Base-by-base conservation (phyloP, 2,888 invertebrate species). In the Drosophila lacicola region DNA sequence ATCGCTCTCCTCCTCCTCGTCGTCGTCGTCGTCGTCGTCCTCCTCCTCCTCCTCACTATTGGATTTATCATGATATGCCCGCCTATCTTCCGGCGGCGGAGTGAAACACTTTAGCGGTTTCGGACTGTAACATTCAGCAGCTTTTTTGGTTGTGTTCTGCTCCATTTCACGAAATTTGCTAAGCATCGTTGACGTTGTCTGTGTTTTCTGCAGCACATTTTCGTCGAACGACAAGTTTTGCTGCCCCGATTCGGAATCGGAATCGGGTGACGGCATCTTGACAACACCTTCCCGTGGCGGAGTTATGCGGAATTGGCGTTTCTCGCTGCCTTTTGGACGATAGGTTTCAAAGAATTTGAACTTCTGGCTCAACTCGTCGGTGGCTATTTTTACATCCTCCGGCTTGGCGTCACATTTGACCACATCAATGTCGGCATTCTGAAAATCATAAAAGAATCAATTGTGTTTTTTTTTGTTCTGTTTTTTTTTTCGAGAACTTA, bases 311-410 rank as follows among this genome's bases (percentile, higher is more conserved):
- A 97, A 97, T 91, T 95, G 94, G 92, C 95, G 96, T 29, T 83
- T 91, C 25, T 94, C 93, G 82, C 94, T 94, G 80, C 95, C 95
- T 2, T 58, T 64, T 53, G 96, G 96, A 89, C 94, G 95, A 94
- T 96, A 97, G 0, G 95, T 96, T 94, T 97, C 97, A 93, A 98
- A 98, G 94, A 97, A 98, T 93, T 96, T 96, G 94, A 97, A 98
- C 87, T 96, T 94, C 91, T 96, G 95, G 61, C 96, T 95, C 81
- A 98, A 95, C 92, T 97, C 97, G 0, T 96, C 95, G 0, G 97
- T 97, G 92, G 96, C 95, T 63, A 97, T 95, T 89, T 95, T 94
- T 21, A 97, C 94, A 83, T 97, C 97, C 67, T 96, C 97, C 37
- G 95, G 91, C 66, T 94, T 94, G 90, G 96, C 96, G 11, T 94